phyloP scores from a whole-genome alignment of 1,140 invertebrate genomes.

The Helicoverpa zea region DNA sequence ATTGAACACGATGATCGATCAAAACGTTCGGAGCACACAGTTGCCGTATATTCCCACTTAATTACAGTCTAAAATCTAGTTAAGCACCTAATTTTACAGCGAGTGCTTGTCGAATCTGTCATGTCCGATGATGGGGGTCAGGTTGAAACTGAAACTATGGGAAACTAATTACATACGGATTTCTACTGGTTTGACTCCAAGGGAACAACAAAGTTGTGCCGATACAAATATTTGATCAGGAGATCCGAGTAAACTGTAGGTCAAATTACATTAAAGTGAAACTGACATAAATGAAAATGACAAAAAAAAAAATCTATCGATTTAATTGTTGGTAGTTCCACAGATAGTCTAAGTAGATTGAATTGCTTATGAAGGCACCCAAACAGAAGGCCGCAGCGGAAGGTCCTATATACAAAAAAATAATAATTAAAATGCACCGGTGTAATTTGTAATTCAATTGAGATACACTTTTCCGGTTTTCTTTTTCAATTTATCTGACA shows the following conservation, averaged over 20 bases:
- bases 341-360: no score
- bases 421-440: no score
- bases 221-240: slow-evolving; percentile 23
- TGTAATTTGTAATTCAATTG: no score
- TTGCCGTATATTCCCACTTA: not conserved
- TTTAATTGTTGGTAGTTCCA: no score
- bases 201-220: slow-evolving; percentile 10
- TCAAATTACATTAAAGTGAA: not conserved
- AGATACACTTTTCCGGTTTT: no score
- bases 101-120: not conserved
- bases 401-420: no score
- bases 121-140: slow-evolving; percentile 12
- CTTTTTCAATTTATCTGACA: no score
- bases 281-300: not conserved
- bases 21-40: no score
- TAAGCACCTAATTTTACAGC: slow-evolving; percentile 20
- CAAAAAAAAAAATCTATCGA: no score
- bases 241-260: slow-evolving; percentile 4
- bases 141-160: slow-evolving; percentile 13
- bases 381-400: no score
- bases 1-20: no score
- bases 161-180: slow-evolving; percentile 8
- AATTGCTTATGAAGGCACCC: no score
- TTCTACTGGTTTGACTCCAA: slow-evolving; percentile 1
- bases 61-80: not conserved